Evolutionary conservation across 2,888 invertebrate genomes (phyloP).

Genomic region (Tineola bisselliella): DNA sequence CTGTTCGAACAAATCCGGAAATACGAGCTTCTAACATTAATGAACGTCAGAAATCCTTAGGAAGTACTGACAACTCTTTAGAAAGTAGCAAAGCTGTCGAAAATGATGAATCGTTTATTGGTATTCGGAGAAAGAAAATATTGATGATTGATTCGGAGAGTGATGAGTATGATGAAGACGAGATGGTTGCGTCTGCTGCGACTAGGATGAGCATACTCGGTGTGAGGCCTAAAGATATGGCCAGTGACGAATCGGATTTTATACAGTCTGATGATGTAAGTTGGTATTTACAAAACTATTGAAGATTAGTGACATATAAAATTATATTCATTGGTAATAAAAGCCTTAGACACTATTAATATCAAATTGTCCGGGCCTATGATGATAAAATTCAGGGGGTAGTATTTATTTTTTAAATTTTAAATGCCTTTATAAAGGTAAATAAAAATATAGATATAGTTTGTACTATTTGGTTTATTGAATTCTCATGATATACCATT

Average conservation of each 20-base stretch:
- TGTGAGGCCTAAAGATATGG: slow-evolving; percentile 40
- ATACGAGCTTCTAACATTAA: neutral
- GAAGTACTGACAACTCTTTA: neutral
- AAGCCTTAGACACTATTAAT: too few species aligned
- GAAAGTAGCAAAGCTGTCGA: neutral
- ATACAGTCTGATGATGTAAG: slow-evolving; percentile 59
- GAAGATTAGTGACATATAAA: too few species aligned
- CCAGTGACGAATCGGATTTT: slow-evolving; percentile 56
- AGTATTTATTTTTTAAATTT: too few species aligned
- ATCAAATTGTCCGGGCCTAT: too few species aligned
- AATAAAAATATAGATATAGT: too few species aligned
- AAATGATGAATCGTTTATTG: neutral
- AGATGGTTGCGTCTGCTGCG: slow-evolving; percentile 54
- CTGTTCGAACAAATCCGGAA: too few species aligned
- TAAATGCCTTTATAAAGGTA: too few species aligned
- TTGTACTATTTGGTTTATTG: too few species aligned
- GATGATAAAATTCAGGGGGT: too few species aligned
- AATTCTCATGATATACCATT: too few species aligned
- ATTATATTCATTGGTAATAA: too few species aligned
- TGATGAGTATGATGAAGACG: slow-evolving; percentile 43
- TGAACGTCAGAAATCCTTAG: neutral
- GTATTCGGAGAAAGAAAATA: neutral
- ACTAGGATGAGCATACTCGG: slow-evolving; percentile 64
- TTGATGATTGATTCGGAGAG: neutral
- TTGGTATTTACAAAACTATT: neutral